Conservation (phyloP, 2,113 vertebrate genomes). For the Phycodurus eques region DNA sequence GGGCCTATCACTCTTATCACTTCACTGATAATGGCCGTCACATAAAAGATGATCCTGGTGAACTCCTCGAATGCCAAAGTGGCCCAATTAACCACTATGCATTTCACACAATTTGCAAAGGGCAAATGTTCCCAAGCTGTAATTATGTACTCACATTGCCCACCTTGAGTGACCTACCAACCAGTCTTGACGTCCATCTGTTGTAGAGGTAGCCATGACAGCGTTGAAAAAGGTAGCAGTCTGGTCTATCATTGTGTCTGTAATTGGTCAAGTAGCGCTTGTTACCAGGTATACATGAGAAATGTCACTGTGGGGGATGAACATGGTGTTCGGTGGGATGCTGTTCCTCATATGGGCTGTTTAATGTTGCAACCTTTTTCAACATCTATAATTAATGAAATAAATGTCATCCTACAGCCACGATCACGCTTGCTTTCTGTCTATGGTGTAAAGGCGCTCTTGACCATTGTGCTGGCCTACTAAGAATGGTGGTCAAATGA, state of each 20-base stretch:
- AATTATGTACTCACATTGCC: slow-evolving; percentile 74
- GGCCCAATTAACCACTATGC: slow-evolving; percentile 80
- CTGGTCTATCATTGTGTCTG: slow-evolving; percentile 59
- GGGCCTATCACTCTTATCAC: slow-evolving; percentile 70
- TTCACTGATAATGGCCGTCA: slow-evolving; percentile 71
- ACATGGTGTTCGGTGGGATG: slow-evolving; percentile 41
- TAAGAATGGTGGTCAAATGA: too few species aligned
- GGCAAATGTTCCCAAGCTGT: slow-evolving; percentile 75
- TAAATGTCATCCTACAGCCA: slow-evolving; percentile 14
- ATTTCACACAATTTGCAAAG: slow-evolving; percentile 84
- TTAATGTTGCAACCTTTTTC: slow-evolving; percentile 21
- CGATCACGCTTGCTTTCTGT: not conserved
- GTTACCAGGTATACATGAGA: slow-evolving; percentile 66
- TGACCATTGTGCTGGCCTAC: not conserved
- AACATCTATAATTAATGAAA: slow-evolving; percentile 27
- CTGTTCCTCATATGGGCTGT: slow-evolving; percentile 33
- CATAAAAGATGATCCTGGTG: slow-evolving; percentile 71
- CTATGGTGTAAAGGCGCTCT: slow-evolving; percentile 9
- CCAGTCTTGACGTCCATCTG: slow-evolving; percentile 57
- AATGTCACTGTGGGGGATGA: slow-evolving; percentile 65
- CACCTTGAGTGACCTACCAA: slow-evolving; percentile 67
- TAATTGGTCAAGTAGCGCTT: slow-evolving; percentile 70
- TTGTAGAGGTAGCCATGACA: slow-evolving; percentile 66
- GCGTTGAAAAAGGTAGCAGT: slow-evolving; percentile 52
- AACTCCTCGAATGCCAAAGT: slow-evolving; percentile 73